Evolutionary conservation across 2,888 invertebrate species (phyloP).

Genomic region (Candidula unifasciata): DNA sequence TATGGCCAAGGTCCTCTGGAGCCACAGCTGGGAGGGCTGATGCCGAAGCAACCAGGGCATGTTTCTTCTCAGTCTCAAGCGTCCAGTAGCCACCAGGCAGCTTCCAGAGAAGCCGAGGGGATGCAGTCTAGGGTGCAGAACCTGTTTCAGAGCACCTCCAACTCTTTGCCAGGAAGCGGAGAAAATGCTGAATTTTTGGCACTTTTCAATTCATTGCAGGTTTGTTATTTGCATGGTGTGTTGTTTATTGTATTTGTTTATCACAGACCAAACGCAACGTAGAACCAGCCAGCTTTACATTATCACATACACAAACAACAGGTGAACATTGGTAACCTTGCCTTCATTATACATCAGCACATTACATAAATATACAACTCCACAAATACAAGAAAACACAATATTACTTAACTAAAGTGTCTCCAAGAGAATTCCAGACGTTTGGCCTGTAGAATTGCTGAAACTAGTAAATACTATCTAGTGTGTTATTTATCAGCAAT

Average conservation of each 20-base stretch:
- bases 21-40: slow-evolving; percentile 9
- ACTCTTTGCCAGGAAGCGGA: neutral
- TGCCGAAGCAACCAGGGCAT: slow-evolving; percentile 7
- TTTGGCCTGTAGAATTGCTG: no score
- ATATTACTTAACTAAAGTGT: no score
- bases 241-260: neutral
- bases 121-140: slow-evolving; percentile 28
- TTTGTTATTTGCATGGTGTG: neutral
- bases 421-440: no score
- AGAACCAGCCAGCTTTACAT: no score
- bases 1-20: slow-evolving; percentile 26
- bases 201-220: slow-evolving; percentile 48
- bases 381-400: no score
- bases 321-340: no score
- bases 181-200: slow-evolving; percentile 48
- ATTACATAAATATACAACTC: no score
- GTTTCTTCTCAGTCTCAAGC: neutral
- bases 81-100: neutral
- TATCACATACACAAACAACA: no score
- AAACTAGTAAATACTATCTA: no score
- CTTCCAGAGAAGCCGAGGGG: neutral
- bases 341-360: no score
- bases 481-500: no score
- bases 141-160: slow-evolving; percentile 28
- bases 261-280: no score